phyloP scores from a whole-genome alignment of 1,140 invertebrate species.

The Frieseomelitta varia region DNA sequence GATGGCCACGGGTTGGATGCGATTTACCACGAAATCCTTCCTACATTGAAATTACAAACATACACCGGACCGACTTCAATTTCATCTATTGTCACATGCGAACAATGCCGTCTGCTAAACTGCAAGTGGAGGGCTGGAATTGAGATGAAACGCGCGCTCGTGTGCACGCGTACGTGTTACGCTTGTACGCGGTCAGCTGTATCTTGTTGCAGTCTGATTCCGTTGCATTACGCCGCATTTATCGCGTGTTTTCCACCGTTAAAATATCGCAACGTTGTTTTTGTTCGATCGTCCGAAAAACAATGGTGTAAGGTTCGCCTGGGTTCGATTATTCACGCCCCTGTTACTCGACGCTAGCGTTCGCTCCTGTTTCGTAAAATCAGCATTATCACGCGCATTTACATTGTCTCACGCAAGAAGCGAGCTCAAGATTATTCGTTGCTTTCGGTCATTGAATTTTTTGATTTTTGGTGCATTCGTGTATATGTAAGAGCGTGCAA shows the following conservation, averaged over 20 bases:
- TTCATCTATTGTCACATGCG: slow-evolving; percentile 47
- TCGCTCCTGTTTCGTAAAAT: neutral
- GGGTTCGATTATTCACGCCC: neutral
- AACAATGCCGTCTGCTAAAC: slow-evolving; percentile 50
- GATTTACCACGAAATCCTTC: slow-evolving; percentile 27
- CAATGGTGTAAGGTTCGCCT: neutral
- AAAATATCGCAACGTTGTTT: neutral
- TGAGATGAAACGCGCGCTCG: slow-evolving; percentile 30
- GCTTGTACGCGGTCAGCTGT: slow-evolving; percentile 7
- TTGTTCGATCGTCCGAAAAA: neutral
- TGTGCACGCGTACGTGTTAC: neutral
- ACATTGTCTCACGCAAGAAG: neutral
- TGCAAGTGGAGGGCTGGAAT: slow-evolving; percentile 48
- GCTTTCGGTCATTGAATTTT: neutral
- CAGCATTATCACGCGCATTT: neutral
- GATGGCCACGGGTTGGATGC: neutral
- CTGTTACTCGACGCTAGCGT: too few species aligned
- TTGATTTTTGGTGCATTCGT: neutral
- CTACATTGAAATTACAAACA: slow-evolving; percentile 46
- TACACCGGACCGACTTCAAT: slow-evolving; percentile 44
- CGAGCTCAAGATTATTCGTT: neutral
- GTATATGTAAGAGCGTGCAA: too few species aligned
- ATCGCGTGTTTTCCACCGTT: neutral
- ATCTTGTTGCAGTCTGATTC: slow-evolving; percentile 32
- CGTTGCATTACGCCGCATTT: slow-evolving; percentile 3